These are phyloP conservation scores for Beris morrisii DNA, from an alignment of 2,888 invertebrate genomes.

Conservation along the genomic window DNA sequence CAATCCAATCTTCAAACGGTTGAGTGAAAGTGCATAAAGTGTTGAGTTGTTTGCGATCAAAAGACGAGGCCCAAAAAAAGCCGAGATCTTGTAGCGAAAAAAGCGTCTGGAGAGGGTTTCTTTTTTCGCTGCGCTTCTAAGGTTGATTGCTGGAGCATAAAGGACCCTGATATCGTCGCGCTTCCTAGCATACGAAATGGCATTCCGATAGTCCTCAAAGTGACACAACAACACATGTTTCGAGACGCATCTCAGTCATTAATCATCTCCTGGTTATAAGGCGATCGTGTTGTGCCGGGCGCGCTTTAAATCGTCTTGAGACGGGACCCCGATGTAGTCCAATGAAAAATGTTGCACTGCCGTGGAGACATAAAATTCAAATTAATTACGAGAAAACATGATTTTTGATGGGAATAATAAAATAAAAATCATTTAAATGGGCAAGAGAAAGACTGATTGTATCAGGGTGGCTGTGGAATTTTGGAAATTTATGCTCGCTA, in stretches of 20 bases:
- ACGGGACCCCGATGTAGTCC: neutral
- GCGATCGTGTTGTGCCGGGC: slow-evolving; percentile 8
- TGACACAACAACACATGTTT: slow-evolving; percentile 31
- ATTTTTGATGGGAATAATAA: slow-evolving; percentile 17
- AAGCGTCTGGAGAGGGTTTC: too few species aligned
- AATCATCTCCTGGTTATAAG: slow-evolving; percentile 30
- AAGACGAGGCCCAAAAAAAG: neutral
- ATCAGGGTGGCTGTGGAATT: too few species aligned
- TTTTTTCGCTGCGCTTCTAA: too few species aligned
- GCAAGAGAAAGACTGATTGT: too few species aligned
- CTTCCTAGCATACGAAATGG: neutral
- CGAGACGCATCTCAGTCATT: slow-evolving; percentile 21
- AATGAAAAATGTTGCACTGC: slow-evolving; percentile 24
- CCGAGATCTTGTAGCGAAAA: too few species aligned
- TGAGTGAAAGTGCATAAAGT: slow-evolving; percentile 7
- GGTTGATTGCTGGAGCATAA: too few species aligned
- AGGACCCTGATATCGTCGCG: neutral
- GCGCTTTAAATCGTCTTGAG: slow-evolving; percentile 13
- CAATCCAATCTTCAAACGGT: slow-evolving; percentile 1
- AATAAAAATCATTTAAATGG: slow-evolving; percentile 2
- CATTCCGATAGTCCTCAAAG: slow-evolving; percentile 6
- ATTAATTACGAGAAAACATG: slow-evolving; percentile 29
- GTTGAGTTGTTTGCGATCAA: neutral
- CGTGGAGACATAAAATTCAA: slow-evolving; percentile 28
- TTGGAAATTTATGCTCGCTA: too few species aligned